Base-by-base conservation (phyloP, 2,888 invertebrate genomes). In the Dasysyrphus albostriatus region DNA sequence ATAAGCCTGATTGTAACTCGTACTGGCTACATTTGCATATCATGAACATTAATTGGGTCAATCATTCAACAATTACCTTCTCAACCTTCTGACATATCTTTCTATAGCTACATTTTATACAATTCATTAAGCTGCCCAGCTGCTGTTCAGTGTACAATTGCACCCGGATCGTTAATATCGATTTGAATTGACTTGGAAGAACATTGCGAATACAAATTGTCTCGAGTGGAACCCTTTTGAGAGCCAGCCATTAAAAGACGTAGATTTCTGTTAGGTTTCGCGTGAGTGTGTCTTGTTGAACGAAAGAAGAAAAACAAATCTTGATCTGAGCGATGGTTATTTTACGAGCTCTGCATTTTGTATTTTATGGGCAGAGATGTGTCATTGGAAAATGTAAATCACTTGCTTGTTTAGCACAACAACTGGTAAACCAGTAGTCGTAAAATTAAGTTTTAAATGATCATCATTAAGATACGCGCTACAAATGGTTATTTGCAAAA, bases 371-470 rank as follows among this genome's bases (percentile, higher is more conserved):
- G 24, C 59, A 61, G 19, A 81, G 65, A 49, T 73, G 61, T 82
- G 61, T 81, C 81, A 63, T 19, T 24, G 69, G 19, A 5, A 24
- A 73, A 73, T 85, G 59, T 77, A 81, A 81, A 81, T 77, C 67
- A 73, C 47, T 76, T 49, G 75, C 14, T 16, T n/a, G 39, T 39
- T 47, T 49, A 70, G 61, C 29, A 34, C 9, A 34, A 34, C 9
- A 34, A 75, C 70, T 65, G 72, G 51, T 54, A 67, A 81, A 74
- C 59, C 47, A 69, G 69, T 7, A 74, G 49, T 73, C 69, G 51
- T 82, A 74, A 77, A 85, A 85, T 77, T 69, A 74, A 77, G 73
- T 81, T 76, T 59, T 59, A 85, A 84, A 82, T 77, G 73, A 81
- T 77, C 49, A 47, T 67, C 39, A 63, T 75, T 75, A 12, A 65